These are phyloP conservation scores for Malurus elegans DNA, from an alignment of 2,113 vertebrate genomes.

Conservation along the genomic window DNA sequence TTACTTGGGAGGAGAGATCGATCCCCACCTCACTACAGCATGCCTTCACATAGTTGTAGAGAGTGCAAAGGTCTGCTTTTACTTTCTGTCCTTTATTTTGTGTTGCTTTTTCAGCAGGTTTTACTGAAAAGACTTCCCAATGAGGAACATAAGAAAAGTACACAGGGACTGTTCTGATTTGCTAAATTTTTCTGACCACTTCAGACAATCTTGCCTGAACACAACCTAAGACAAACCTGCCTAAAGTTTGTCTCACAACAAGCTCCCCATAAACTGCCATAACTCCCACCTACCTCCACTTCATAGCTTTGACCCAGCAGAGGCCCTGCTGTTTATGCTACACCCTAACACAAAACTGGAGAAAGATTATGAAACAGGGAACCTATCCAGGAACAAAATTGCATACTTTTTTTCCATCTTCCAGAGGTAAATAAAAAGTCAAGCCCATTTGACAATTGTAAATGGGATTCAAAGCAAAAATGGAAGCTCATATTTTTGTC, in stretches of 20 bases:
- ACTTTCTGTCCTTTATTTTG: background rate
- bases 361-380: conserved; percentile 44
- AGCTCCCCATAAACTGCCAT: background rate
- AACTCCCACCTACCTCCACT: background rate
- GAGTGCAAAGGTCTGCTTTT: background rate
- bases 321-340: background rate
- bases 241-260: background rate
- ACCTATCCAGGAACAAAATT: conserved; percentile 57
- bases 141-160: background rate
- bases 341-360: background rate
- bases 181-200: background rate
- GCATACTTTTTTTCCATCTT: background rate
- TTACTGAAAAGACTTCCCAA: background rate
- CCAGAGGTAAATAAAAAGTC: conserved; percentile 54
- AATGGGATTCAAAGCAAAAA: conserved; percentile 69
- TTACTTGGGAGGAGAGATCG: background rate
- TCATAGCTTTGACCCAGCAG: background rate
- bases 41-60: background rate
- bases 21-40: background rate
- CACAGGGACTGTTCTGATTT: background rate
- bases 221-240: background rate
- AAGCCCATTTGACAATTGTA: conserved; percentile 56
- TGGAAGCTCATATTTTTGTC: conserved; percentile 68
- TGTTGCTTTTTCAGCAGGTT: background rate
- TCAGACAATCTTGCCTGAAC: background rate